phyloP scores from a whole-genome alignment of 2,113 vertebrate genomes.

The Osmerus eperlanus region DNA sequence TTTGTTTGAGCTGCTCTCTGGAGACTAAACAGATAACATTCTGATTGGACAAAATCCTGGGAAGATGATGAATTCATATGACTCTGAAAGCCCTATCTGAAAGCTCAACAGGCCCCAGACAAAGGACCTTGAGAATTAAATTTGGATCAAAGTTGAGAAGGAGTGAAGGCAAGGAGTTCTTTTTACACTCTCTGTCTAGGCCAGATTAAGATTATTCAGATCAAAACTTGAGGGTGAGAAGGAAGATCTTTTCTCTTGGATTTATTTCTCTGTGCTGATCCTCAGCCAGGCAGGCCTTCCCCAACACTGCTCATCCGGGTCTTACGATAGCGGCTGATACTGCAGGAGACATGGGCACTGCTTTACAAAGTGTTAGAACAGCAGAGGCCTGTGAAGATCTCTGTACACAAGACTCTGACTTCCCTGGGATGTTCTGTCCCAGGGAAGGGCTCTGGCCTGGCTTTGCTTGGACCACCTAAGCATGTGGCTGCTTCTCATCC shows the following conservation, averaged over 20 bases:
- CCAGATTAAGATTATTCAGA: conserved; percentile 61
- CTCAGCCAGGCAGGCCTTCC: conserved; percentile 51
- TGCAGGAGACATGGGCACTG: conserved; percentile 26
- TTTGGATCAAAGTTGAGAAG: conserved; percentile 52
- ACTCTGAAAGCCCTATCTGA: conserved; percentile 37
- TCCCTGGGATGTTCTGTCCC: conserved; percentile 3
- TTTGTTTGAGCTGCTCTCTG: conserved; percentile 12
- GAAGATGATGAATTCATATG: conserved; percentile 39
- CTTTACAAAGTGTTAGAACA: conserved; percentile 42
- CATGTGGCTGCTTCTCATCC: conserved; percentile 2
- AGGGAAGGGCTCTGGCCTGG: not conserved
- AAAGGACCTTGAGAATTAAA: conserved; percentile 37
- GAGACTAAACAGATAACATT: conserved; percentile 20
- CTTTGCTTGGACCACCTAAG: too few species aligned
- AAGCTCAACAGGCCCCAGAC: conserved; percentile 29
- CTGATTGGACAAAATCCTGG: conserved; percentile 40
- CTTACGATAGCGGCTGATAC: conserved; percentile 48
- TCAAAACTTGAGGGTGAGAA: conserved; percentile 46
- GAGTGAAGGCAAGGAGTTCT: conserved; percentile 28
- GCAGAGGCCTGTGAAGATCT: conserved; percentile 19
- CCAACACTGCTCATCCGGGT: conserved; percentile 43
- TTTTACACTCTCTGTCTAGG: conserved; percentile 20
- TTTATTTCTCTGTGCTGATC: conserved; percentile 47
- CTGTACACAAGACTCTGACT: conserved; percentile 22
- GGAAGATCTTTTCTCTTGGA: conserved; percentile 52